Conservation (phyloP, 2,888 invertebrate genomes). For the Dynastes tityus region DNA sequence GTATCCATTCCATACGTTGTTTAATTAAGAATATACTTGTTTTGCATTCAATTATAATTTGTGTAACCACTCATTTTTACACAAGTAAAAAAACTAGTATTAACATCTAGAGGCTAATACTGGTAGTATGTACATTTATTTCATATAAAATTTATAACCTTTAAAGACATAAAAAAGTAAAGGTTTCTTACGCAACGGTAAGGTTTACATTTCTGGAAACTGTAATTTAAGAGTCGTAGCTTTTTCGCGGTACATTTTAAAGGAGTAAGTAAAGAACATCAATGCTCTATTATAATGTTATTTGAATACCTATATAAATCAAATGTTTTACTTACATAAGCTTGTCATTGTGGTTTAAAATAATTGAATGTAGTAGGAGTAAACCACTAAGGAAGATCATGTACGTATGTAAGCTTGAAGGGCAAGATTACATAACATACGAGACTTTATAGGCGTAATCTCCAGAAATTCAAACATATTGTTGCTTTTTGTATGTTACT, state of each 20-base stretch:
- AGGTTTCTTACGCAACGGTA: conserved; percentile 13
- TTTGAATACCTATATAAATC: no score
- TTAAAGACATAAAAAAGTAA: conserved; percentile 30
- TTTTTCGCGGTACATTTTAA: no score
- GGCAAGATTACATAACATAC: no score
- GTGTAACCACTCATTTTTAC: conserved; percentile 27
- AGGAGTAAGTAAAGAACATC: no score
- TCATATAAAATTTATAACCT: conserved; percentile 36
- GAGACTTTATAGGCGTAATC: background rate
- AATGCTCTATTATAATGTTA: no score
- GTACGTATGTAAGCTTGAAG: no score
- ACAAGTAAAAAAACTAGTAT: conserved; percentile 44
- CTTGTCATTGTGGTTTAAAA: no score
- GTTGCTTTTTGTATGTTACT: conserved; percentile 48
- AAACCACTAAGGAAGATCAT: background rate
- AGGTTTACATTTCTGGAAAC: conserved; percentile 33
- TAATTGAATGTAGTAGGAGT: no score
- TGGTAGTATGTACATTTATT: conserved; percentile 46
- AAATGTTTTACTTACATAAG: no score
- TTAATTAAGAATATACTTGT: conserved; percentile 24
- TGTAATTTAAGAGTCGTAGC: no score
- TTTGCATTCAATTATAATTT: conserved; percentile 36
- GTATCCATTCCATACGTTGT: conserved; percentile 37
- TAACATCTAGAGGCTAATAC: conserved; percentile 48
- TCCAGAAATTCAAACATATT: conserved; percentile 41